Evolutionary conservation across 2,888 invertebrate genomes (phyloP), one percentile per base, ranked within the genome.

Genomic region (Trissolcus japonicus): DNA sequence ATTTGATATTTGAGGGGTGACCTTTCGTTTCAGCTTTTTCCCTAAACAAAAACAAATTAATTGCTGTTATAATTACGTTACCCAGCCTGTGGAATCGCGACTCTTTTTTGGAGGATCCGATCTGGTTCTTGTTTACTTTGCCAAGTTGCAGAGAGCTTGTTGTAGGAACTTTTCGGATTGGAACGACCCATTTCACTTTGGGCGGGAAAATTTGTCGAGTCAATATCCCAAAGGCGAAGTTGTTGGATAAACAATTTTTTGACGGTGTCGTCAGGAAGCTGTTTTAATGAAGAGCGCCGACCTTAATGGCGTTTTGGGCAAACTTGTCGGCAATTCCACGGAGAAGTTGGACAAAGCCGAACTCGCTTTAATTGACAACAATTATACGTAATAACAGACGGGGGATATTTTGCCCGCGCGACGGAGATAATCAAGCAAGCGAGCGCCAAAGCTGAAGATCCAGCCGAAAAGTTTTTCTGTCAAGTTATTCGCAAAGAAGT

Each of bases 291-390:
- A 76, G 77, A 60, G 60, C 54, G 29, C 21, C 66, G 65, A 65
- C 66, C 59, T 60, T 65, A 60, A 62, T 73, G 68, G 73, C 53
- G 51, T 77, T 73, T 73, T 65, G 29, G 73, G 41, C 57, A 57
- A 77, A 77, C 73, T 73, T 50, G 55, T 7, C 55, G 60, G 50
- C 53, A 69, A 59, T 78, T 56, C 19, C 56, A 11, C 17, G 46
- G 55, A 62, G 77, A 76, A 72, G 53, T 69, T 65, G 53, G 35
- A 19, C 9, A 41, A 60, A 16, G 53, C 17, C 25, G 51, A 65
- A 69, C 60, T 76, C 41, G 56, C 60, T 76, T 74, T 69, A 69
- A 69, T 69, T 65, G 66, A 61, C 65, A 71, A 71, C 66, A 66
- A 66, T 71, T 69, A 46, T 46, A 66, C 61, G 59, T 63, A 66